Evolutionary conservation across 2,113 vertebrate species (phyloP).

Genomic region (Corythornis vintsioides): DNA sequence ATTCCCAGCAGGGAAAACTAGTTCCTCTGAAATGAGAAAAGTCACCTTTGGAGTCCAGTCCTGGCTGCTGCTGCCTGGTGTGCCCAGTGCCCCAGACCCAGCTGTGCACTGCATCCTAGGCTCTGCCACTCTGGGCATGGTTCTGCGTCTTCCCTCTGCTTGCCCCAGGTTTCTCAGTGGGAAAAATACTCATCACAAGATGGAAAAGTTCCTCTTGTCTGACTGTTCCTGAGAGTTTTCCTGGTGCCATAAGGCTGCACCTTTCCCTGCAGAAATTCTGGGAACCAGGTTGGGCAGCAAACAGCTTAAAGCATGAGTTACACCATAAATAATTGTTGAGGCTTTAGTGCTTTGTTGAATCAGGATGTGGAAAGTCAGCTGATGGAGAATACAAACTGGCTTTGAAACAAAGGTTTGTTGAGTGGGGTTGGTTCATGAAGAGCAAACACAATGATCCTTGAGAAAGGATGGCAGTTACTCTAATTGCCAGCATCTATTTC

Average conservation of each 20-base stretch:
- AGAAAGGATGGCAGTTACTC: background rate
- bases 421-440: background rate
- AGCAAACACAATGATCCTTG: background rate
- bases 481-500: no score
- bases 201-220: background rate
- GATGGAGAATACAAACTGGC: background rate
- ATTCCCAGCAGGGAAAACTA: background rate
- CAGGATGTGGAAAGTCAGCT: constrained; percentile 35
- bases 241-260: background rate
- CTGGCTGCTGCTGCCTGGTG: background rate
- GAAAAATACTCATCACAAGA: rapidly evolving
- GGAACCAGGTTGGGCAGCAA: background rate
- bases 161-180: background rate
- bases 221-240: background rate
- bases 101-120: rapidly evolving
- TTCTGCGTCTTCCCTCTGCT: background rate
- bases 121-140: background rate
- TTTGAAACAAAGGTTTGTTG: constrained; percentile 8
- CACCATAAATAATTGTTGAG: background rate
- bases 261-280: background rate
- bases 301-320: background rate
- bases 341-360: constrained; percentile 33
- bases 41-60: background rate
- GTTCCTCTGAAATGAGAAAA: background rate
- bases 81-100: background rate